Evolutionary conservation across 2,113 vertebrate genomes (phyloP).

Genomic region (Cheilinus undulatus): DNA sequence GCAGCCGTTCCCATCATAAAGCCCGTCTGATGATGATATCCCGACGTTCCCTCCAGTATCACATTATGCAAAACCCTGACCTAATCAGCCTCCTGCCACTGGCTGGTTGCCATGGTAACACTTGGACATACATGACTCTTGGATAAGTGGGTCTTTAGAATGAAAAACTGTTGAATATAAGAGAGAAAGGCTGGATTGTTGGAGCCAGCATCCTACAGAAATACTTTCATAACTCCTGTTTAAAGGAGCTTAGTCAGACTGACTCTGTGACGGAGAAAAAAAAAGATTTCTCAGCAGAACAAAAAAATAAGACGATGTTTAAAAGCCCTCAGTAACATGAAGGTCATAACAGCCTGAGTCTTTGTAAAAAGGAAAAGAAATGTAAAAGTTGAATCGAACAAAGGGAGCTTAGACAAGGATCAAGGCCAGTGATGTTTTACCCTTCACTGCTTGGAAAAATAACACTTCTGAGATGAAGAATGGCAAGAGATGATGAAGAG

Average conservation of each 20-base stretch:
- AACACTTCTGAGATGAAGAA: not conserved
- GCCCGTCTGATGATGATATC: not conserved
- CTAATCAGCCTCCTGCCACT: constrained; percentile 39
- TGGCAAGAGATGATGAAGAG: not conserved
- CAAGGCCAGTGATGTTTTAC: not conserved
- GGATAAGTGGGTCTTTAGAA: constrained; percentile 43
- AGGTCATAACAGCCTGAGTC: not conserved
- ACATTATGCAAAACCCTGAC: constrained; percentile 49
- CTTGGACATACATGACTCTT: constrained; percentile 27
- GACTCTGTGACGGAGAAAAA: constrained; percentile 11
- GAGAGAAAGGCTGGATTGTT: constrained; percentile 31
- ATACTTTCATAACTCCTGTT: constrained; percentile 47
- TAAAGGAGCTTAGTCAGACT: constrained; percentile 29
- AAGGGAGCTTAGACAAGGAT: not conserved
- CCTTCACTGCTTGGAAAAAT: not conserved
- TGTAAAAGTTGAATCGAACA: not conserved
- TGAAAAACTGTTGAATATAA: constrained; percentile 13
- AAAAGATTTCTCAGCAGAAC: not conserved
- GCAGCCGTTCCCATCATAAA: constrained; percentile 18
- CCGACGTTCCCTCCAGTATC: constrained; percentile 32
- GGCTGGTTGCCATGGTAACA: constrained; percentile 59
- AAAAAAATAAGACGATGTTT: not conserved
- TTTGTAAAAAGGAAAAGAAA: too few species aligned
- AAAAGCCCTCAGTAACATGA: not conserved
- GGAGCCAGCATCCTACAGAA: constrained; percentile 36